Base-by-base conservation (phyloP, 1,140 invertebrate species). In the Penaeus vannamei region DNA sequence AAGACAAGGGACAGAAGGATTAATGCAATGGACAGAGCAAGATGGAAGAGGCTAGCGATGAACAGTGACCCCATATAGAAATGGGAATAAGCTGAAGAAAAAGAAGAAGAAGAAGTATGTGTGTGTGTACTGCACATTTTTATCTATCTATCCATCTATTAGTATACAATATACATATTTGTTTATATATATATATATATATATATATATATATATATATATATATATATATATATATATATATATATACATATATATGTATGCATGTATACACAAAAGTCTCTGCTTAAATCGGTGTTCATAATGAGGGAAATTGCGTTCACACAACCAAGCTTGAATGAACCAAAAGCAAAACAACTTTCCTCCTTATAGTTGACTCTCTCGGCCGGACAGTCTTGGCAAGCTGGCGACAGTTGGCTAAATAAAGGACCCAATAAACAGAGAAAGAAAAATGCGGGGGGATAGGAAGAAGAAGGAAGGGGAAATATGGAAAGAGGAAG, bases 181-280 rank as follows among this genome's bases (percentile, higher is more conserved):
- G 23, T 32, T 23, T 32, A 72, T 32, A 72, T 32, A 72, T 32
- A 72, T 32, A 72, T 32, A 72, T 32, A 72, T 32, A 72, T 32
- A 23, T 26, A 72, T 22, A 72, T 72, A 72, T 72, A 72, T 72
- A 72, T 20, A 72, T 72, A 72, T 72, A 72, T 72, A 72, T 72
- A 72, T 72, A 72, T 72, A 72, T 72, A 72, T 32, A 72, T 32
- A 23, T 32, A 72, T 32, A 72, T 32, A 72, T 32, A 72, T 32
- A 72, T 32, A 72, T 29, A 69, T 29, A 69, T 29, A 69, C 14
- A 69, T 29, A 69, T 29, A 69, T 29, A 69, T 29, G n/a, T n/a
- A 64, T n/a, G n/a, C 62, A 64, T n/a, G n/a, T 64, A 64, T n/a
- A 64, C 62, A 64, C 62, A 64, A 17, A 64, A 66, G 26, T 66